These are phyloP conservation scores for Sarcoramphus papa DNA, from an alignment of 2,797 vertebrate species.

Conservation along the genomic window DNA sequence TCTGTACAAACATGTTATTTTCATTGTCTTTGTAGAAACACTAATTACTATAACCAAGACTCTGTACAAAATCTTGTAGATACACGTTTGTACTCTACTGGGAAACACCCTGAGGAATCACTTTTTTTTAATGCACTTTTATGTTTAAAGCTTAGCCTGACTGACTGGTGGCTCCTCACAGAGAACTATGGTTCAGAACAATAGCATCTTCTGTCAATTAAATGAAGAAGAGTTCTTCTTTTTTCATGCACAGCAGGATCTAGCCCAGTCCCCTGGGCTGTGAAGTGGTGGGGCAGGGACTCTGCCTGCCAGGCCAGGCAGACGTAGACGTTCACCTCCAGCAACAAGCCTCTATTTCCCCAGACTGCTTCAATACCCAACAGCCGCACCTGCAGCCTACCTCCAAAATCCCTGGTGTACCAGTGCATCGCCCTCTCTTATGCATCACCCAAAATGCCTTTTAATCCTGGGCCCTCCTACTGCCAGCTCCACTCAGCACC, in stretches of 20 bases:
- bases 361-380: background rate
- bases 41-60: background rate
- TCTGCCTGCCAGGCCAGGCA: background rate
- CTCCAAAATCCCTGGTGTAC: background rate
- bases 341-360: background rate
- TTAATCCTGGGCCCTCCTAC: background rate
- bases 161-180: background rate
- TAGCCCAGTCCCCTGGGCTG: background rate
- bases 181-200: background rate
- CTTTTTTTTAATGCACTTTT: background rate
- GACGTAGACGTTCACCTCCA: background rate
- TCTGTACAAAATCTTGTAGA: background rate
- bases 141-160: background rate
- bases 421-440: background rate
- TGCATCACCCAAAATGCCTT: background rate
- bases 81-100: background rate
- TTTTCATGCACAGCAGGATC: background rate
- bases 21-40: background rate
- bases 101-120: background rate
- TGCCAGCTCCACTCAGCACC: background rate
- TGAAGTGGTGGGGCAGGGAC: background rate
- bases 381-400: background rate
- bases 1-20: background rate
- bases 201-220: background rate
- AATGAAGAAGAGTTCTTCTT: background rate